These are phyloP conservation scores for Spodoptera picta DNA, from an alignment of 2,888 invertebrate species.

Conservation along the genomic window DNA sequence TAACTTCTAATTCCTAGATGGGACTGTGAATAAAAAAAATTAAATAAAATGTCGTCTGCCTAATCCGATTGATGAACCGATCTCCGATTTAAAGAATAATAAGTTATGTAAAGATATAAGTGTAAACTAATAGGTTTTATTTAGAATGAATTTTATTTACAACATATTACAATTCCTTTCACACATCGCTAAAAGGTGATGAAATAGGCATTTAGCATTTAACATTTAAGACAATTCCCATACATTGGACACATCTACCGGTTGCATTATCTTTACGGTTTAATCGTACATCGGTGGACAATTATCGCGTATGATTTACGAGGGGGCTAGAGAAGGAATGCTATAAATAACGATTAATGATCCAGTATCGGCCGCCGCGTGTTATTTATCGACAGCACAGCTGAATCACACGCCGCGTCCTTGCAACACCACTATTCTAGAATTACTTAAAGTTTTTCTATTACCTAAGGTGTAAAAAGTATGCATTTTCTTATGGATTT, in stretches of 20 bases:
- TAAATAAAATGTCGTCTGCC: too few species aligned
- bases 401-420: constrained; percentile 48
- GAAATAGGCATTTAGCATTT: neutral
- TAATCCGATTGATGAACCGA: too few species aligned
- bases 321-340: constrained; percentile 55
- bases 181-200: too few species aligned
- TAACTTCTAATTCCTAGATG: too few species aligned
- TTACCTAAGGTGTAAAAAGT: neutral
- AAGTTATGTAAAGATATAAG: too few species aligned
- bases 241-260: constrained; percentile 21
- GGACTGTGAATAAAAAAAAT: too few species aligned
- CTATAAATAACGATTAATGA: constrained; percentile 68
- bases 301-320: constrained; percentile 67
- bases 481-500: too few species aligned
- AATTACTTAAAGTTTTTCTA: constrained; percentile 14
- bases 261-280: constrained; percentile 29
- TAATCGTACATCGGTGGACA: constrained; percentile 60
- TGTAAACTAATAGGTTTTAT: neutral
- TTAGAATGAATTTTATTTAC: neutral
- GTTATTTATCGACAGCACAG: constrained; percentile 54
- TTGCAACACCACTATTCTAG: constrained; percentile 40
- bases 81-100: too few species aligned
- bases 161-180: neutral
- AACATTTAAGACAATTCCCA: neutral
- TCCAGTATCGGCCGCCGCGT: constrained; percentile 56